A percentile compares a stretch with the other conserved stretches of the same genome.
phyloP scores from a whole-genome alignment of 2,113 vertebrate species.

The Glaucidium brasilianum region DNA sequence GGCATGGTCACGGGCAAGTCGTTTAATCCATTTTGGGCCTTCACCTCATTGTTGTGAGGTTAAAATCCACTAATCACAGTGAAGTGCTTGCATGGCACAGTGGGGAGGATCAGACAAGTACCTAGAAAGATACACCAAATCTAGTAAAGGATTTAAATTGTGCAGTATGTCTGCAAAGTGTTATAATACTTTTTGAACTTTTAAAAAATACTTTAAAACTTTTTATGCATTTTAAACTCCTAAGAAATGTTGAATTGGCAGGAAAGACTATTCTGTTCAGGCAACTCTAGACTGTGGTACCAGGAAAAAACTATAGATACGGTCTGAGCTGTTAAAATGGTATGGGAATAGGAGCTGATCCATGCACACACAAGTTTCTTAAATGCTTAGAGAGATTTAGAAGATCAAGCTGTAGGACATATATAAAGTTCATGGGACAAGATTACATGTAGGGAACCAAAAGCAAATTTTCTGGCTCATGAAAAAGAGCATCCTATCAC shows the following conservation, averaged over 20 bases:
- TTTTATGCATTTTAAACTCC: not conserved
- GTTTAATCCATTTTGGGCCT: not conserved
- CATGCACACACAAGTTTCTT: not conserved
- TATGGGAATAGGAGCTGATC: not conserved
- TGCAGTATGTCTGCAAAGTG: not conserved
- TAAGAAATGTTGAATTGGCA: not conserved
- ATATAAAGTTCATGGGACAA: not conserved
- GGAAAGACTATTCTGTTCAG: not conserved
- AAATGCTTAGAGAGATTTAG: not conserved
- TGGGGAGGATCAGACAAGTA: not conserved
- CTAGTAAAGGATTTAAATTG: not conserved
- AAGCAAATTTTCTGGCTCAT: not conserved
- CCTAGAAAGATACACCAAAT: not conserved
- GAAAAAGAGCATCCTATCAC: not conserved
- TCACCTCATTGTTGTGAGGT: not conserved
- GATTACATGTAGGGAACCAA: not conserved
- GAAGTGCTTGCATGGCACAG: not conserved
- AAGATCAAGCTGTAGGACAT: not conserved
- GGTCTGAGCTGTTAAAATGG: not conserved
- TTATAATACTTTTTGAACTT: not conserved
- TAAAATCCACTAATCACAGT: conserved; percentile 8
- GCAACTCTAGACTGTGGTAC: not conserved
- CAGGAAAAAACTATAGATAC: not conserved
- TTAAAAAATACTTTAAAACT: not conserved
- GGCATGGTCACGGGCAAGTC: not conserved